Evolutionary conservation across 1,140 invertebrate genomes (phyloP), one percentile per base, ranked within the genome.

Genomic region (Anoplophora glabripennis): DNA sequence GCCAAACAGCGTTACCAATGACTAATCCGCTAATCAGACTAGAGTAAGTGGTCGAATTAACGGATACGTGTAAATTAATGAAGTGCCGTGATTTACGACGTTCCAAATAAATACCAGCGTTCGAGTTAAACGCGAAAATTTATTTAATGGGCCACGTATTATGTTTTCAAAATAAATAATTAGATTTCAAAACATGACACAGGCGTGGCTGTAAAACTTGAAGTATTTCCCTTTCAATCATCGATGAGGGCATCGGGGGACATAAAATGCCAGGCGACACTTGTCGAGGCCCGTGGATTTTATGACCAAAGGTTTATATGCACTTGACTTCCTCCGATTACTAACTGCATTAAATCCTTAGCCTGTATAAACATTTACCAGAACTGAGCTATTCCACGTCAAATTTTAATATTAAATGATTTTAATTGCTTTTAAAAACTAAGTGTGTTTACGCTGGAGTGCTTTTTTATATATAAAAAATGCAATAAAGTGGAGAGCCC

Each of bases 221-320:
- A 47, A 59, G 45, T 56, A 41, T 63, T 63, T 63, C 61, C 61
- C 61, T 63, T 55, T 63, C 61, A 63, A 63, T 63, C 61, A 59
- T 48, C 61, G 38, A 42, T 46, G 56, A 55, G 42, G 33, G 18
- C 49, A 63, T 59, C 53, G 57, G 37, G 42, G 18, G 46, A 21
- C 41, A 48, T 56, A 44, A 46, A 57, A 63, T 59, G 52, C 49
- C 56, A 59, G 62, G 47, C 62, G 62, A 59, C 62, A 59, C 56
- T 63, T 63, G 61, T 63, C 57, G 59, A 58, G 28, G 9, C 57
- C 51, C 38, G 38, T 48, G 48, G 47, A 53, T 59, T 64, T 64
- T 64, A 64, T 53, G 62, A 47, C 53, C 41, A 35, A 59, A 64
- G 53, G 53, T 64, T 64, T 64, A 64, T 59, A 49, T 41, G 57